Base-by-base conservation (phyloP, 2,113 vertebrate genomes). In the Istiophorus platypterus region DNA sequence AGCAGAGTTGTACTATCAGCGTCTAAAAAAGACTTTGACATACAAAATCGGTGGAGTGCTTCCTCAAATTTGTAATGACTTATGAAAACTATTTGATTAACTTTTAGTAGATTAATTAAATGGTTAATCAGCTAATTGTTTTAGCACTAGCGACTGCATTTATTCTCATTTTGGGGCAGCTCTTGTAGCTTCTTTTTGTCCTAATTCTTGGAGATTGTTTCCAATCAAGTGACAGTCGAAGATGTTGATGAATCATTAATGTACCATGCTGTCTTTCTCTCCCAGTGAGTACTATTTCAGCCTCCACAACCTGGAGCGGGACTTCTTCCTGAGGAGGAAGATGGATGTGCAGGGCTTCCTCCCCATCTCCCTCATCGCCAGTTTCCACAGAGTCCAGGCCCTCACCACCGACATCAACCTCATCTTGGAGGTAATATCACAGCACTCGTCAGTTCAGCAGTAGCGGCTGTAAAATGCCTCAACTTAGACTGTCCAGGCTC, bases 271-370 rank as follows among this genome's bases (percentile, higher is more conserved):
- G 13, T 14, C 39, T 8, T 75, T 45, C 27, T 92, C n/a, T n/a
- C n/a, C 26, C 84, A 99, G 98, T 2, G 98, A 99, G 81, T 99
- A 99, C 92, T 99, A 99, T 95, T 99, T 99, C 93, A 99, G 98
- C 92, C 94, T 95, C 82, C 97, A 98, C 93, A 99, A 99, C 83
- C 89, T 99, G 94, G 98, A 99, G 89, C 93, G 97, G 37, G 98
- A 99, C 84, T 99, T 99, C 86, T 99, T 99, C 94, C 93, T 99
- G 82, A 94, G 98, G 78, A 96, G 97, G 56, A 99, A 99, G 89
- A 99, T 99, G 98, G 98, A 99, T 65, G 76, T 91, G 0, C 94
- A 97, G 13, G 98, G 98, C 61, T 99, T 99, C 92, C 94, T 99
- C 72, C 98, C 98, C 3, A 91, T 99, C 89, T 97, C 97, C 0